phyloP scores from a whole-genome alignment of 2,888 invertebrate genomes.

The Proisotoma minuta region DNA sequence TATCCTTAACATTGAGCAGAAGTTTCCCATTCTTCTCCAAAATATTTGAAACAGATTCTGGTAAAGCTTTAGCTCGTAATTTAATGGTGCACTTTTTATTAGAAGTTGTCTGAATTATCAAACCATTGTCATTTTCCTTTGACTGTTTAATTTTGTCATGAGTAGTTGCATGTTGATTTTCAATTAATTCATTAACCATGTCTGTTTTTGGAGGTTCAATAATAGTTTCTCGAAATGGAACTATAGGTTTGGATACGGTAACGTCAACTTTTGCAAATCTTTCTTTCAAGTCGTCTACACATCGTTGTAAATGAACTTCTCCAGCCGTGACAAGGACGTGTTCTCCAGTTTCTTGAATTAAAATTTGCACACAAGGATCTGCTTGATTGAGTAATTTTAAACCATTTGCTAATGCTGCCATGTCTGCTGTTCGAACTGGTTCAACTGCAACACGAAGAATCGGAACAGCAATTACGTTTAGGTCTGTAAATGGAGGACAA shows the following conservation, averaged over 20 bases:
- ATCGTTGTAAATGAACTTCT: slow-evolving; percentile 93
- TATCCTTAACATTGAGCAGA: slow-evolving; percentile 62
- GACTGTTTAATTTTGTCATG: slow-evolving; percentile 7
- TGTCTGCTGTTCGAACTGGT: slow-evolving; percentile 72
- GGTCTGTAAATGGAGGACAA: slow-evolving; percentile 82
- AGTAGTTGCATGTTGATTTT: slow-evolving; percentile 54
- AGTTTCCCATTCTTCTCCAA: slow-evolving; percentile 68
- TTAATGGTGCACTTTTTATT: slow-evolving; percentile 68
- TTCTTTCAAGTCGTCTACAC: slow-evolving; percentile 81
- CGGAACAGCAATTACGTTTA: slow-evolving; percentile 71
- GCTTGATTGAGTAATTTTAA: slow-evolving; percentile 84
- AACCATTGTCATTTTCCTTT: slow-evolving; percentile 23
- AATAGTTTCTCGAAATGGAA: slow-evolving; percentile 92
- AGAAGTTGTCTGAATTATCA: slow-evolving; percentile 61
- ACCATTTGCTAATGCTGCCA: slow-evolving; percentile 58
- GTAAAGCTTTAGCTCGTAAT: slow-evolving; percentile 73
- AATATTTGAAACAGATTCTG: slow-evolving; percentile 63
- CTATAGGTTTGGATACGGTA: slow-evolving; percentile 91
- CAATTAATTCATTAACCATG: slow-evolving; percentile 80
- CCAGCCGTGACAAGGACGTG: slow-evolving; percentile 92
- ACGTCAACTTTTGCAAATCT: slow-evolving; percentile 80
- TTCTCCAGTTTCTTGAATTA: slow-evolving; percentile 90
- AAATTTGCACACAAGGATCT: slow-evolving; percentile 86
- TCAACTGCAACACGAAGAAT: slow-evolving; percentile 92
- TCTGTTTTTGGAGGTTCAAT: slow-evolving; percentile 72